Base-by-base conservation (phyloP, 2,888 invertebrate genomes). In the Diadegma fenestrale region DNA sequence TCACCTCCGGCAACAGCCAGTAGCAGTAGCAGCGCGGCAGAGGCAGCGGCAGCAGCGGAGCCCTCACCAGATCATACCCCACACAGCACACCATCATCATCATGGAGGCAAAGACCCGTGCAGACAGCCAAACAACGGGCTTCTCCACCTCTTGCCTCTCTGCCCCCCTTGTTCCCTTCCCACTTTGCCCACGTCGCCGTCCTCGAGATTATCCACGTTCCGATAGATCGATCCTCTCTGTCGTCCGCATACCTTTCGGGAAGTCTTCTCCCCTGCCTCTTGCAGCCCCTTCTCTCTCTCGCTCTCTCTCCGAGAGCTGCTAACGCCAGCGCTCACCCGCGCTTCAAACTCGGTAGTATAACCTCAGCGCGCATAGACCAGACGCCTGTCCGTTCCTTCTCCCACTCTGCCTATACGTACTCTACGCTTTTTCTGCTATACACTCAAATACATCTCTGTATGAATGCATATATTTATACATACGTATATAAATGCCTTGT, bases 181-280 rank as follows among this genome's bases (percentile, higher is more conserved):
- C 14, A 33, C 51, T 66, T 66, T 61, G 26, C 33, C 54, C 64
- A 64, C 80, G 51, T 79, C 82, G 63, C 75, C 83, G 77, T 86
- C 86, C 84, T 86, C 86, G 87, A 87, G 88, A 86, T 88, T 87
- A 86, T 88, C 87, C 87, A 86, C 87, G 91, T 91, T 92, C 90
- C 92, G 90, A 92, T 91, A 91, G 91, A 92, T 92, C 91, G 91
- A 91, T 90, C 89, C 90, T 93, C 92, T 91, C 90, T 91, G 90
- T 92, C 91, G 91, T 89, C 90, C 91, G 89, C 90, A 91, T 91
- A 91, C 90, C 91, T 90, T 90, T 90, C 86, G 89, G 78, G 43
- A 73, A 73, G 73, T 66, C 66, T 51, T 64, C 68, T 37, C 63
- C 37, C 61, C 30, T 45, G 43, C 45, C 58, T 14, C 19, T 19